Conservation (phyloP, 2,797 vertebrate species). For the Urosaurus nigricauda region DNA sequence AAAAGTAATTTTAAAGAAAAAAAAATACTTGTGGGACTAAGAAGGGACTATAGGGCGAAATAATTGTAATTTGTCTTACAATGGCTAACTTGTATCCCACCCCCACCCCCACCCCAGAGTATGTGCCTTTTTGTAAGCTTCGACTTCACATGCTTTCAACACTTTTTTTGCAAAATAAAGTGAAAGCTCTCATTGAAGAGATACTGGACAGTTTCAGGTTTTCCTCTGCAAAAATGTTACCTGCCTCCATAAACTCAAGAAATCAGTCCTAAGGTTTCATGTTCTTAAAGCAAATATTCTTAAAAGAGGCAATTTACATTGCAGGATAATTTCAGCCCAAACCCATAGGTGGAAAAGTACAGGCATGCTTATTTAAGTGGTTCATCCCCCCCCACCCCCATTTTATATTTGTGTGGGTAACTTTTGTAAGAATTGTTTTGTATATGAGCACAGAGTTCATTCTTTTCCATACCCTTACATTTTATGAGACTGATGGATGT, state of each 20-base stretch:
- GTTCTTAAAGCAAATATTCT: not conserved
- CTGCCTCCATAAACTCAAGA: not conserved
- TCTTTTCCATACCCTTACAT: not conserved
- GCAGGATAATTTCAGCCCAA: not conserved
- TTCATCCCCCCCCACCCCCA: not conserved
- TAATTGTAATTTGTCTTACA: not conserved
- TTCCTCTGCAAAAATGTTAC: not conserved
- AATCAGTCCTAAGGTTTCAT: not conserved
- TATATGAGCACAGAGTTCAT: not conserved
- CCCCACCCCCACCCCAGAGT: too few species aligned
- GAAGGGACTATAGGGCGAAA: not conserved
- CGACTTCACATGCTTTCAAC: not conserved
- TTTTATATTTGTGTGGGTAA: not conserved
- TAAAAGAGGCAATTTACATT: not conserved
- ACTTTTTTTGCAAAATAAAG: not conserved
- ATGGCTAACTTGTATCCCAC: not conserved
- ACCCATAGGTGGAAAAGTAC: not conserved
- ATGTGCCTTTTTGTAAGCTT: not conserved
- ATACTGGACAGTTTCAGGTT: not conserved
- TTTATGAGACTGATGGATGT: conserved; percentile 5
- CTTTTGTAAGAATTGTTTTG: not conserved
- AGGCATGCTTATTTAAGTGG: not conserved
- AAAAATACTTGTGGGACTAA: not conserved
- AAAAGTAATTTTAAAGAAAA: not conserved
- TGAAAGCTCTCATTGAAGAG: not conserved